Conservation (phyloP, 1,140 invertebrate genomes). For the Aphelinus certus region DNA sequence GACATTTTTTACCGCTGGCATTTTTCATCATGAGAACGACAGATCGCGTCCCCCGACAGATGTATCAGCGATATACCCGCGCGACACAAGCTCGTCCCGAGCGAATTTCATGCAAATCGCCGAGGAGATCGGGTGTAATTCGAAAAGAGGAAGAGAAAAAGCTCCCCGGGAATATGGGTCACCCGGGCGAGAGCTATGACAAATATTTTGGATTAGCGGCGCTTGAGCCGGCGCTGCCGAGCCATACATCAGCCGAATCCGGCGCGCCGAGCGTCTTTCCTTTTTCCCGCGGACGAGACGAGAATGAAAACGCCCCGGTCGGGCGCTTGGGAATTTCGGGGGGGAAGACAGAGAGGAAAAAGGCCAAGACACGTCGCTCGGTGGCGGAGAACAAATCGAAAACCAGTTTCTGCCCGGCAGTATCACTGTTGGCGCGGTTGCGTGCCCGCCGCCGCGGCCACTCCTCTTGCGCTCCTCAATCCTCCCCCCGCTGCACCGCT, state of each 20-base stretch:
- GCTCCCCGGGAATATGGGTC: not conserved
- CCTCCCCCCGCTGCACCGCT: not conserved
- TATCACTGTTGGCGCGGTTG: not conserved
- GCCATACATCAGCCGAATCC: too few relatives aligned
- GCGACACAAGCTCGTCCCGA: too few relatives aligned
- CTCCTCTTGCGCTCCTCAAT: not conserved
- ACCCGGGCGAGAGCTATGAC: not conserved
- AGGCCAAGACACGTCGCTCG: not conserved
- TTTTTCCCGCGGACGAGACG: too few relatives aligned
- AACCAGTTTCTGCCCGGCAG: not conserved
- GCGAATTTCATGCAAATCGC: slow-evolving; percentile 30
- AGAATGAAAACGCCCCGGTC: too few relatives aligned
- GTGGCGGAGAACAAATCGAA: not conserved
- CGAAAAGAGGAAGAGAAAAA: not conserved
- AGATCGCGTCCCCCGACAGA: too few relatives aligned
- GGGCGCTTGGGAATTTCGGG: not conserved
- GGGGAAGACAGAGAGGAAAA: not conserved
- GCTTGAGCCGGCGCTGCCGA: too few relatives aligned
- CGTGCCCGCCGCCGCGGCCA: not conserved
- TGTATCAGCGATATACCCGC: too few relatives aligned
- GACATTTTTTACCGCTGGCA: too few relatives aligned
- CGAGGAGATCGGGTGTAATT: not conserved
- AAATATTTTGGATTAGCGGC: not conserved
- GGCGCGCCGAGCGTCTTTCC: too few relatives aligned
- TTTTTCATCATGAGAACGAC: too few relatives aligned